Evolutionary conservation across 1,140 invertebrate genomes (phyloP).

Genomic region (Whitmania pigra): DNA sequence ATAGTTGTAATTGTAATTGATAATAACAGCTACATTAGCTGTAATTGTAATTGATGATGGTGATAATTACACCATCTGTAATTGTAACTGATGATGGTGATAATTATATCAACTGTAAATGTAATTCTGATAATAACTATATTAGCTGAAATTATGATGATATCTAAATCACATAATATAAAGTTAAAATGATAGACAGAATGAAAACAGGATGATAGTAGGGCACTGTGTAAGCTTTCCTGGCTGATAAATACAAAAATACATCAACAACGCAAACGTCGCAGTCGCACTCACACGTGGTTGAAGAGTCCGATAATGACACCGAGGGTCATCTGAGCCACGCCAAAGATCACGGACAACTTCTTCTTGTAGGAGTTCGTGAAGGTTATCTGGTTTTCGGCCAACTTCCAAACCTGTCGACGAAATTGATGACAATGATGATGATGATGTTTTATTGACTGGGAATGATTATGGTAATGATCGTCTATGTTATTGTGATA

Average conservation of each 20-base stretch:
- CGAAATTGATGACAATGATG: background rate
- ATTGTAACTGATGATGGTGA: background rate
- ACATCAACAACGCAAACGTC: background rate
- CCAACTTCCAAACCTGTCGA: conserved; percentile 60
- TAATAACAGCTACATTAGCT: too few relatives aligned
- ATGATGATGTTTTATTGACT: background rate
- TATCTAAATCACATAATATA: too few relatives aligned
- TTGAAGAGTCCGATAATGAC: conserved; percentile 77
- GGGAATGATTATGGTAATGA: background rate
- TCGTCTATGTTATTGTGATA: background rate
- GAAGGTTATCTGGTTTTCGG: conserved; percentile 90
- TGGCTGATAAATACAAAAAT: background rate
- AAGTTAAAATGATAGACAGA: too few relatives aligned
- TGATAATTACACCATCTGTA: background rate
- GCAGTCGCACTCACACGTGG: conserved; percentile 50
- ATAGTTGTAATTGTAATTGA: background rate
- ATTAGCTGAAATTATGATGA: too few relatives aligned
- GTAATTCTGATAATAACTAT: too few relatives aligned
- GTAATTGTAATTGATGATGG: background rate
- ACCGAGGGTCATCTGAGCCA: conserved; percentile 91
- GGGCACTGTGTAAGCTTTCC: too few relatives aligned
- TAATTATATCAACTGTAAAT: background rate
- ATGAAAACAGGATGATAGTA: too few relatives aligned
- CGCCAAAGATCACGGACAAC: conserved; percentile 86
- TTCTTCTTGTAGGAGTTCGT: conserved; percentile 99